Percentiles rank a stretch among this genome's conserved stretches.
Evolutionary conservation across 1,140 invertebrate genomes (phyloP).

Genomic region (Paralvinella palmiformis): DNA sequence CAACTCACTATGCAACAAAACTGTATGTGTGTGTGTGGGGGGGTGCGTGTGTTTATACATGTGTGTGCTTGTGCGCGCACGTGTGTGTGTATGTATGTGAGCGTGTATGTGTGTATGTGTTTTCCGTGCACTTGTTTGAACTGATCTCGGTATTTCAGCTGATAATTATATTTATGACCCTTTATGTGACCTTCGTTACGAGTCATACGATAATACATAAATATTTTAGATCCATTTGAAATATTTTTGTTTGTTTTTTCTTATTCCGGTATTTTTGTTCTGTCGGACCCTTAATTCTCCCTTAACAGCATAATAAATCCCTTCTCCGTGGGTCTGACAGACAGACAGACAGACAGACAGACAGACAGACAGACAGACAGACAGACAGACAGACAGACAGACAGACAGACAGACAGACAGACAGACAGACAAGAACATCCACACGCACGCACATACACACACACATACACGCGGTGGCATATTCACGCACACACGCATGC

Average conservation of each 20-base stretch:
- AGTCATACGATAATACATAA: background rate
- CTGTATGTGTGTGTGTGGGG: background rate
- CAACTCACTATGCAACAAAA: background rate
- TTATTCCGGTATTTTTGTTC: background rate
- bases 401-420: background rate
- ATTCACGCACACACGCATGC: background rate
- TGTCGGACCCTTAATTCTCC: background rate
- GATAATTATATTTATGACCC: too few species aligned
- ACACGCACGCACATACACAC: background rate
- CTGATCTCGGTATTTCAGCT: too few species aligned
- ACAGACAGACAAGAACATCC: background rate
- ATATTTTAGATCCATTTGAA: background rate
- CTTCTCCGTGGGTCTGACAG: background rate
- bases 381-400: background rate
- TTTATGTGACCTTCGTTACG: background rate
- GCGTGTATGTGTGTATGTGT: background rate
- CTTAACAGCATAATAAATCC: background rate
- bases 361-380: background rate
- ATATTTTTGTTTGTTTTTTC: background rate
- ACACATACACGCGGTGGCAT: background rate
- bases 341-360: background rate
- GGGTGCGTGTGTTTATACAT: background rate
- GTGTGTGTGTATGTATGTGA: background rate
- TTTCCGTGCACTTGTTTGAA: constrained; percentile 1
- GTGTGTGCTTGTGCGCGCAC: too few species aligned